These are phyloP conservation scores for Struthidea cinerea DNA, from an alignment of 2,113 vertebrate genomes.

Conservation along the genomic window DNA sequence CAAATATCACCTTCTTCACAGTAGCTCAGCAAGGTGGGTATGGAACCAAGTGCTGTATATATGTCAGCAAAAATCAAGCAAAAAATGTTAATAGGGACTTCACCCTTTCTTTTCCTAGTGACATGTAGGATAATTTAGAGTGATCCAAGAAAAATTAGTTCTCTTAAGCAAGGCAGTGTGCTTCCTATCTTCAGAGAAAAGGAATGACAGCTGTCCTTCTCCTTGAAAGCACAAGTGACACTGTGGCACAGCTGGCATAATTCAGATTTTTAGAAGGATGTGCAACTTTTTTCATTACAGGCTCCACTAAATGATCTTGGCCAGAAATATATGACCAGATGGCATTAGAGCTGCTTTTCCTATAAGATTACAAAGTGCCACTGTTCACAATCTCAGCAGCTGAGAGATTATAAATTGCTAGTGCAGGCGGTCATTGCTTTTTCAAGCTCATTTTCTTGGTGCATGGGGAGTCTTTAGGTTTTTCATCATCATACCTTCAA, in stretches of 20 bases:
- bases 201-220: conserved; percentile 30
- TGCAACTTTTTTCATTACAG: conserved; percentile 33
- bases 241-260: conserved; percentile 44
- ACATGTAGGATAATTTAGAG: not conserved
- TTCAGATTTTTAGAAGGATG: conserved; percentile 20
- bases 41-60: not conserved
- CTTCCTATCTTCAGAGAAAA: not conserved
- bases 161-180: not conserved
- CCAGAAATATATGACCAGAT: conserved; percentile 44
- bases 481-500: not conserved
- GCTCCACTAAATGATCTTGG: conserved; percentile 46
- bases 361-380: conserved; percentile 57
- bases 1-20: not conserved
- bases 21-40: not conserved
- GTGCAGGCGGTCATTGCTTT: not conserved
- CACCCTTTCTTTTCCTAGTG: not conserved
- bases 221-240: conserved; percentile 2
- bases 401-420: conserved; percentile 24
- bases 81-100: not conserved
- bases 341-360: conserved; percentile 29
- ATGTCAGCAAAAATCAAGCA: not conserved
- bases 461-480: not conserved
- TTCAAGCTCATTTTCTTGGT: not conserved
- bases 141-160: not conserved
- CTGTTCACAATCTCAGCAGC: conserved; percentile 45